Percentiles rank a stretch among this genome's conserved stretches.
Conservation (phyloP, 2,797 vertebrate species). For the Pipistrellus kuhlii region DNA sequence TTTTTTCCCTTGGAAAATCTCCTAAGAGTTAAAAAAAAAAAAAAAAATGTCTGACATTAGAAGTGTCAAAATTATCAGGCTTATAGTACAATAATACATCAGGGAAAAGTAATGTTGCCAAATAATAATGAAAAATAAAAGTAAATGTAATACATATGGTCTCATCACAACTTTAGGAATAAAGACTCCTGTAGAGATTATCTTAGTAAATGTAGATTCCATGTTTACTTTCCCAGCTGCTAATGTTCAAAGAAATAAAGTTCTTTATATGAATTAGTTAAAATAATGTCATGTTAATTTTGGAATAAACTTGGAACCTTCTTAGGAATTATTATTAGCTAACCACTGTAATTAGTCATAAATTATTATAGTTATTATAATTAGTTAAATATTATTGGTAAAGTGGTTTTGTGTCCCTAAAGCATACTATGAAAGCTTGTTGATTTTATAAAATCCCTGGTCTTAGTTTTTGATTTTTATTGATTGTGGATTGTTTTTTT, state of each 20-base stretch:
- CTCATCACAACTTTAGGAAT: background rate
- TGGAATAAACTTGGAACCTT: background rate
- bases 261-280: slow-evolving; percentile 1
- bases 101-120: background rate
- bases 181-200: background rate
- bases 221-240: background rate
- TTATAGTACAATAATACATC: background rate
- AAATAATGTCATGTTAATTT: slow-evolving; percentile 28
- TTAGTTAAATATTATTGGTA: background rate
- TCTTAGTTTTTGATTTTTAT: background rate
- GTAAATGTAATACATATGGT: background rate
- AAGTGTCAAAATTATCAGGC: background rate
- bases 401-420: slow-evolving; percentile 32
- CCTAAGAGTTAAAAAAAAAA: background rate
- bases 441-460: background rate
- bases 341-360: background rate
- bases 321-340: slow-evolving; percentile 22
- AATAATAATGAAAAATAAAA: slow-evolving; percentile 23
- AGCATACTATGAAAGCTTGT: background rate
- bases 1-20: slow-evolving; percentile 5
- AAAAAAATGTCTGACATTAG: background rate
- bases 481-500: background rate
- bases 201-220: background rate
- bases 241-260: background rate
- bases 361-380: background rate